These are phyloP conservation scores for Illadopsis cleaveri DNA, from an alignment of 2,113 vertebrate species.

Conservation along the genomic window DNA sequence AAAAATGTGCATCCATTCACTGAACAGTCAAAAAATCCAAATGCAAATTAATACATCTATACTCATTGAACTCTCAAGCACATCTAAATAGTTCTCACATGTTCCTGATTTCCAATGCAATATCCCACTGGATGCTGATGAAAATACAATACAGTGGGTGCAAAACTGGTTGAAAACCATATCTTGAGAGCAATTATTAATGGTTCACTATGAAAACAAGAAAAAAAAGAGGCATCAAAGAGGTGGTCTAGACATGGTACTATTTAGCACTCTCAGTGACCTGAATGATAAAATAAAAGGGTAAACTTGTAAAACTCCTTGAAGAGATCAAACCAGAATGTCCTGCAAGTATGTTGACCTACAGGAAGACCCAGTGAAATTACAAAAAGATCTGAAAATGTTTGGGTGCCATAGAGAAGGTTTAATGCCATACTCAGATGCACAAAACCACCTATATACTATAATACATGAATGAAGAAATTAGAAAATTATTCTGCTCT, in stretches of 20 bases:
- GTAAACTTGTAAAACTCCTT: neutral
- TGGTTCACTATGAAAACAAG: neutral
- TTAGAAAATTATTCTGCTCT: neutral
- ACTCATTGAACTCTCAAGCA: neutral
- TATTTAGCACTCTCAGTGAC: neutral
- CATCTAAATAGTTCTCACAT: neutral
- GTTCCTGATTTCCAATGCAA: neutral
- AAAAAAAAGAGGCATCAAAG: neutral
- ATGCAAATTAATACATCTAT: neutral
- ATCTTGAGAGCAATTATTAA: neutral
- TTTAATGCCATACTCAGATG: neutral
- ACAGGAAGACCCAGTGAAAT: neutral
- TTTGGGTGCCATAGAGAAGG: neutral
- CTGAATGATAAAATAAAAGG: neutral
- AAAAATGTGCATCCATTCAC: slow-evolving; percentile 40
- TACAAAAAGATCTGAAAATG: neutral
- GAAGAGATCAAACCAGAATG: neutral
- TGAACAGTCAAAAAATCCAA: slow-evolving; percentile 30
- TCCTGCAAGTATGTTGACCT: neutral
- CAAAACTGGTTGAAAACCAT: neutral
- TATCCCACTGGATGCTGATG: neutral
- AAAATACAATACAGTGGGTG: neutral
- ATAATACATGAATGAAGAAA: neutral
- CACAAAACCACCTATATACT: neutral
- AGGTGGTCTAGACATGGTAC: neutral